phyloP scores from a whole-genome alignment of 2,888 invertebrate species.

The Pharmacophagus antenor region DNA sequence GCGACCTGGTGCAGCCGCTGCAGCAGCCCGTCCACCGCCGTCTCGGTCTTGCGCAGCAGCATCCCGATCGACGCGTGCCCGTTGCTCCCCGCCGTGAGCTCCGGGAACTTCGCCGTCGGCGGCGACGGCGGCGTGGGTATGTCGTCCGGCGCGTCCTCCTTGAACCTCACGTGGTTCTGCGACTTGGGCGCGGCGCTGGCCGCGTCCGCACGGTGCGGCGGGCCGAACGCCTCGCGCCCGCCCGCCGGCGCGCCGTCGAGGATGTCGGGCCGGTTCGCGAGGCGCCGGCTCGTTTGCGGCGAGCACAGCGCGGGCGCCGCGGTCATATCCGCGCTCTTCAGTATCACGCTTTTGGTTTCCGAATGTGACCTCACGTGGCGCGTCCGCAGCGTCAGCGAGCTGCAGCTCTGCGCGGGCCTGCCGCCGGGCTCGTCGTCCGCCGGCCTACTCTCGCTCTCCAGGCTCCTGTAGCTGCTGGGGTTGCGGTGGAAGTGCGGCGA shows the following conservation, averaged over 20 bases:
- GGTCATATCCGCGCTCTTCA: conserved; percentile 71
- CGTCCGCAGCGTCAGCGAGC: conserved; percentile 67
- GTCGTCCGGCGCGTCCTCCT: conserved; percentile 69
- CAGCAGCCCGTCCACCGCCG: conserved; percentile 84
- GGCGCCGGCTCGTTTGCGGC: conserved; percentile 78
- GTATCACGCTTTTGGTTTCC: conserved; percentile 71
- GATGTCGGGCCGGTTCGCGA: conserved; percentile 68
- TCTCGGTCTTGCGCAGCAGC: conserved; percentile 84
- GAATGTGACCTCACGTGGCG: conserved; percentile 73
- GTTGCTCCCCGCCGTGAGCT: conserved; percentile 70
- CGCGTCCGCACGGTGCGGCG: conserved; percentile 55
- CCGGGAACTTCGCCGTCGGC: conserved; percentile 65
- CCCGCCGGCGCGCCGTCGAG: conserved; percentile 67
- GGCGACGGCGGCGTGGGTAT: conserved; percentile 75
- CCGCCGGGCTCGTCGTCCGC: conserved; percentile 59
- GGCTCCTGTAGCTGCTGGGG: conserved; percentile 79
- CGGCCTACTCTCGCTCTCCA: conserved; percentile 73
- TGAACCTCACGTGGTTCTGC: conserved; percentile 74
- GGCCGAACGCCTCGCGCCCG: conserved; percentile 63
- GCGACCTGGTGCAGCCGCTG: conserved; percentile 86
- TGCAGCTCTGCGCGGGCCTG: conserved; percentile 58
- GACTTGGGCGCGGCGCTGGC: conserved; percentile 63
- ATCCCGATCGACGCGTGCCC: conserved; percentile 82
- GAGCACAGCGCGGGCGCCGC: conserved; percentile 75
- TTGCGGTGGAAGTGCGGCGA: conserved; percentile 83